A percentile compares a stretch with the other conserved stretches of the same genome.
Evolutionary conservation across 2,113 vertebrate genomes (phyloP).

Genomic region (Bucco capensis): DNA sequence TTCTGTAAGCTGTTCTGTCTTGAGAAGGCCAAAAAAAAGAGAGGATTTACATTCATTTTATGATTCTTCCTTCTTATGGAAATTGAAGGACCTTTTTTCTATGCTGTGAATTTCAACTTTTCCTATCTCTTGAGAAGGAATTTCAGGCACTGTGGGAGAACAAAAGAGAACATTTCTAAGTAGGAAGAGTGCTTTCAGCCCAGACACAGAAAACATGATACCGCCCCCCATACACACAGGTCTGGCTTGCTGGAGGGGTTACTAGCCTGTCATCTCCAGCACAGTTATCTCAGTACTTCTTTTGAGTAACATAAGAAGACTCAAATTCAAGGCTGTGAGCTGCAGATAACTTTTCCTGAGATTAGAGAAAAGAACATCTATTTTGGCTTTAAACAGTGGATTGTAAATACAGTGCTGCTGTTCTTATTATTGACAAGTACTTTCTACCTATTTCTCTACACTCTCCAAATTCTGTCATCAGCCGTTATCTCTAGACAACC

Average conservation of each 20-base stretch:
- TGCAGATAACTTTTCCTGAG: slow-evolving; percentile 53
- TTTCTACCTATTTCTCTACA: not conserved
- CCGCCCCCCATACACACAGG: not conserved
- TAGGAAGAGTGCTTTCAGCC: not conserved
- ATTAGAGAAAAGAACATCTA: slow-evolving; percentile 47
- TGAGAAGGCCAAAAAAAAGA: not conserved
- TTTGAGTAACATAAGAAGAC: slow-evolving; percentile 25
- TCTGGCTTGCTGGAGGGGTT: not conserved
- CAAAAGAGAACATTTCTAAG: slow-evolving; percentile 23
- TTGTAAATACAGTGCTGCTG: slow-evolving; percentile 15
- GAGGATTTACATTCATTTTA: not conserved
- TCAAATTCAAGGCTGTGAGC: slow-evolving; percentile 28
- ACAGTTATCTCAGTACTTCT: slow-evolving; percentile 19
- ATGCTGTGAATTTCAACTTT: slow-evolving; percentile 6
- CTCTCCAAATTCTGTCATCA: not conserved
- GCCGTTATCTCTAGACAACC: not conserved
- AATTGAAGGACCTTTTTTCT: slow-evolving; percentile 31
- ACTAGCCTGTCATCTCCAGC: slow-evolving; percentile 31
- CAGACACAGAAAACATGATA: not conserved
- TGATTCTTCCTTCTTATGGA: slow-evolving; percentile 38
- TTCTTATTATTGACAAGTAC: slow-evolving; percentile 27
- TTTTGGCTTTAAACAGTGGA: slow-evolving; percentile 18
- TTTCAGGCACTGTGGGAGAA: slow-evolving; percentile 45
- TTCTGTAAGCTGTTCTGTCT: not conserved
- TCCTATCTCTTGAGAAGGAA: slow-evolving; percentile 12